Base-by-base conservation (phyloP, 2,888 invertebrate genomes). In the Ellobium chinense region DNA sequence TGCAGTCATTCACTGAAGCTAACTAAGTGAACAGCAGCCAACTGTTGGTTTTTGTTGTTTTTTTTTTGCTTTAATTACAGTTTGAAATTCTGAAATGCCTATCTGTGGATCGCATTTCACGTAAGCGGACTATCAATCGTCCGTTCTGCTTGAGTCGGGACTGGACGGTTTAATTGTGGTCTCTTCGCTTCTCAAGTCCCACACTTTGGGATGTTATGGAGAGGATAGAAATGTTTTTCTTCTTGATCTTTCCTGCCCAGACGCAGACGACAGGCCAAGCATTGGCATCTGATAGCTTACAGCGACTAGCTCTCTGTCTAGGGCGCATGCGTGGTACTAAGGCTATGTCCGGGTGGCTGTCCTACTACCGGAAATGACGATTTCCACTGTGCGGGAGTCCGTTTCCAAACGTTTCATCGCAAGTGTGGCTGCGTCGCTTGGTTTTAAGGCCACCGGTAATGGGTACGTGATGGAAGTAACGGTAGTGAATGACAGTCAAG, bases 201-300 rank as follows among this genome's bases (percentile, higher is more conserved):
- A 62, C 54, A 54, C 54, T 34, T 31, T 46, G 18, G 5, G 5
- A 68, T n/a, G 27, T 39, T 70, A 34, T n/a, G 54, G 27, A n/a
- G 56, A 54, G 12, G 2, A 70, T 27, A 29, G 29, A 29, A 62
- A 34, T 12, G n/a, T 27, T 63, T 63, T 54, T 36, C 21, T 39
- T 21, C n/a, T 24, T 24, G 54, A 4, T 31, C 21, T 39, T 46
- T 63, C 74, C 29, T 39, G 46, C n/a, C 54, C 54, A 34, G 54
- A 65, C 63, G 21, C 39, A 66, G 21, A 63, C 63, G n/a, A 24
- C 65, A 54, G 29, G 31, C 46, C 63, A 46, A 65, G 34, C n/a
- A n/a, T n/a, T 75, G 65, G 54, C 75, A 65, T 63, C 65, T 75
- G 65, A 75, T 75, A 65, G 56, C 56, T 65, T 65, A 66, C 54